These are phyloP conservation scores for Papilio demoleus DNA, from an alignment of 2,888 invertebrate genomes.

Conservation along the genomic window DNA sequence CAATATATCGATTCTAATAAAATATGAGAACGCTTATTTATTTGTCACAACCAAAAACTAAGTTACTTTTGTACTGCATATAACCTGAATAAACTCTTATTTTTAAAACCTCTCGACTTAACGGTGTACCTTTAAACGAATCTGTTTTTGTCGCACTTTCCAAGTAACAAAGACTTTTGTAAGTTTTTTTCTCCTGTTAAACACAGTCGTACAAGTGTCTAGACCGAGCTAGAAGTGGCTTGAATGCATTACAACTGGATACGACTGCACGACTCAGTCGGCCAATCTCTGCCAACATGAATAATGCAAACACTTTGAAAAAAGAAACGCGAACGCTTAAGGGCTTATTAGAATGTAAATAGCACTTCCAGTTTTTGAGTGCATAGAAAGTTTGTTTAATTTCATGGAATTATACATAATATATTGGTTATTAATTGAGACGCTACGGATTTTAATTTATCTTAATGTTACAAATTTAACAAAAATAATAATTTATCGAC, in stretches of 20 bases:
- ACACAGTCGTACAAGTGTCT: background rate
- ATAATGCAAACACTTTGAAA: constrained; percentile 9
- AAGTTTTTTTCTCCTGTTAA: constrained; percentile 1
- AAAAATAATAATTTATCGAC: background rate
- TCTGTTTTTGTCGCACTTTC: background rate
- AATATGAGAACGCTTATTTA: too few species aligned
- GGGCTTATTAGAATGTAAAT: constrained; percentile 29
- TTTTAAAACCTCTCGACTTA: background rate
- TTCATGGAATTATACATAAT: background rate
- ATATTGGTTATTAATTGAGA: background rate
- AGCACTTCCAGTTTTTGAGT: constrained; percentile 19
- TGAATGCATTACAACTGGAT: constrained; percentile 1
- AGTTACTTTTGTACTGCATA: too few species aligned
- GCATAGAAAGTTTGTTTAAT: constrained; percentile 11
- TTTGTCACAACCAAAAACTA: too few species aligned
- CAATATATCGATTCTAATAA: too few species aligned
- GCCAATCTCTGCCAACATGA: constrained; percentile 7
- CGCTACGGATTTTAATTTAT: background rate
- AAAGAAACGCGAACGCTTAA: constrained; percentile 19
- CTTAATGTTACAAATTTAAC: too few species aligned
- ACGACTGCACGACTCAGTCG: background rate
- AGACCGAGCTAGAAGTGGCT: constrained; percentile 12
- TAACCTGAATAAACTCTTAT: too few species aligned
- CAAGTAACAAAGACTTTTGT: background rate
- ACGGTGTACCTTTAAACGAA: background rate